Conservation (phyloP, 2,888 invertebrate genomes). For the Panorpa germanica region DNA sequence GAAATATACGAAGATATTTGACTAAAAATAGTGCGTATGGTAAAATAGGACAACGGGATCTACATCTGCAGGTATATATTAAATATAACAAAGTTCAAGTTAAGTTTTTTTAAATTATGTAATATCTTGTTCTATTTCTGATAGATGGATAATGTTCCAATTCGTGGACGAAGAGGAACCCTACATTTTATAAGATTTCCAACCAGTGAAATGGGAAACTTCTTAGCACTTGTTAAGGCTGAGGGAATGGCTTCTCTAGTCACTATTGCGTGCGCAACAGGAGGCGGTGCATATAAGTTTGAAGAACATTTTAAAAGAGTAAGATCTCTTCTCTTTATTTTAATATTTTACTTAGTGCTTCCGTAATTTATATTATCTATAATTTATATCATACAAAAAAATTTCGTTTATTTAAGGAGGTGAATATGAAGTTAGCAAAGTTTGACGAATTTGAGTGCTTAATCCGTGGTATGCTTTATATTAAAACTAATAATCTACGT, state of each 20-base stretch:
- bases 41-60: slow-evolving; percentile 78
- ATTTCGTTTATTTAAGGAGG: slow-evolving; percentile 39
- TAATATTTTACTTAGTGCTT: not conserved
- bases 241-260: slow-evolving; percentile 93
- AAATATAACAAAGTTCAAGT: no score
- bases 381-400: not conserved
- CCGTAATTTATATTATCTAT: not conserved
- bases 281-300: slow-evolving; percentile 96
- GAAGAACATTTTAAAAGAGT: slow-evolving; percentile 76
- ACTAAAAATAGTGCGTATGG: slow-evolving; percentile 90
- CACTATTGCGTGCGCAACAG: slow-evolving; percentile 93
- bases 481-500: slow-evolving; percentile 69
- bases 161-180: slow-evolving; percentile 70
- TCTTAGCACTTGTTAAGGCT: slow-evolving; percentile 77
- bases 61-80: slow-evolving; percentile 66
- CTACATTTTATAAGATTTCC: slow-evolving; percentile 97
- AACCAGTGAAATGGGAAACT: slow-evolving; percentile 87
- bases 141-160: slow-evolving; percentile 74
- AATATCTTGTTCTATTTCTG: slow-evolving; percentile 14
- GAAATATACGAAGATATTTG: slow-evolving; percentile 78
- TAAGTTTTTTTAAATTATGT: slow-evolving; percentile 7
- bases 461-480: slow-evolving; percentile 83
- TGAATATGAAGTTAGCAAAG: slow-evolving; percentile 83
- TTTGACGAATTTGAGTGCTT: slow-evolving; percentile 95
- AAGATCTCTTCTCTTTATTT: slow-evolving; percentile 14